Evolutionary conservation across 2,888 invertebrate genomes (phyloP).

Genomic region (Chorisops tibialis): DNA sequence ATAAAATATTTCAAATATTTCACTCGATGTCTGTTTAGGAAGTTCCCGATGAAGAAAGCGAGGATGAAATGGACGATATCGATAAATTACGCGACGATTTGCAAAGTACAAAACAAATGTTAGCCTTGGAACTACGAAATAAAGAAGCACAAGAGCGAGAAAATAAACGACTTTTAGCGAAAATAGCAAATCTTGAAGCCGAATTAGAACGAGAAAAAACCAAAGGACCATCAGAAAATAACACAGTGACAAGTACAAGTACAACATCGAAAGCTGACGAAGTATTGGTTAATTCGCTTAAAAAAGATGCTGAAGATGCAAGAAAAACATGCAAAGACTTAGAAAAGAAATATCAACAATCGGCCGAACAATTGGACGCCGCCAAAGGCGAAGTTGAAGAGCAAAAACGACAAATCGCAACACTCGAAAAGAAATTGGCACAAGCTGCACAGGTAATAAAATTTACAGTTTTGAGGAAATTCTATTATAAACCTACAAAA

Average conservation of each 20-base stretch:
- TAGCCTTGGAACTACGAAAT: constrained; percentile 80
- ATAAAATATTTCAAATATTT: too few relatives aligned
- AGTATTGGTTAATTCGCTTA: constrained; percentile 65
- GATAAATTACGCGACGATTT: constrained; percentile 86
- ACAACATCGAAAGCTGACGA: constrained; percentile 56
- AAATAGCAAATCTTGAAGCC: constrained; percentile 76
- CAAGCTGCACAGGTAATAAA: constrained; percentile 58
- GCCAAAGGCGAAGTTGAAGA: constrained; percentile 76
- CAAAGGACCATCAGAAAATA: constrained; percentile 43
- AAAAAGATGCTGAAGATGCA: constrained; percentile 71
- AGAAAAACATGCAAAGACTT: constrained; percentile 75
- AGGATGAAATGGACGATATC: constrained; percentile 87
- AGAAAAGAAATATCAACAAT: constrained; percentile 73
- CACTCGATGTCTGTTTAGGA: constrained; percentile 18
- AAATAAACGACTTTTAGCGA: constrained; percentile 76
- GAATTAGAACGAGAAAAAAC: constrained; percentile 70
- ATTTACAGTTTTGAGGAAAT: not conserved
- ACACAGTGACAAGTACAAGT: not conserved
- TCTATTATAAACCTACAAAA: not conserved
- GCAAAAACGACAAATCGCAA: constrained; percentile 70
- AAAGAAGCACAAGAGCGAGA: constrained; percentile 82
- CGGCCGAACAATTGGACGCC: constrained; percentile 72
- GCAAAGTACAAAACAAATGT: constrained; percentile 86
- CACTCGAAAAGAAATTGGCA: constrained; percentile 73
- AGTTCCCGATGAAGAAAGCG: constrained; percentile 59